Base-by-base conservation (phyloP, 2,113 vertebrate genomes). In the Melierax canorus region DNA sequence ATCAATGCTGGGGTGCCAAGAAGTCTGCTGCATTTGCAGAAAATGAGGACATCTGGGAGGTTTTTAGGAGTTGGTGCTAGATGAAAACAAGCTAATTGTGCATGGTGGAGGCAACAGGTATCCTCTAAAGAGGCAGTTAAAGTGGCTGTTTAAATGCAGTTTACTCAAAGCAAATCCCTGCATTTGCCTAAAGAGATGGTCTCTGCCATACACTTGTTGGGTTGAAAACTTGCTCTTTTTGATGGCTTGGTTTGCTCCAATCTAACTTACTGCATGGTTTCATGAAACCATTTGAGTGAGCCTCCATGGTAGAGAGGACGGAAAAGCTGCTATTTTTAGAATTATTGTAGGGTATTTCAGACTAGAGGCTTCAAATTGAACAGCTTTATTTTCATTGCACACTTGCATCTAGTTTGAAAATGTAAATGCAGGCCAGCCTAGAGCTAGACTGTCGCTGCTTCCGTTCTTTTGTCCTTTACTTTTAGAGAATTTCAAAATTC, bases 201-300 rank as follows among this genome's bases (percentile, higher is more conserved):
- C 69, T 62, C 20, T 59, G 69, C 55, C 0, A 0, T 41, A 8
- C 12, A 2, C 19, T 48, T 6, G 3, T 11, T 19, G 78, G 29
- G 16, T 15, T 9, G 26, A 43, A 48, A 58, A 32, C 17, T 24
- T 5, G 6, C 10, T 53, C 48, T 51, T 3, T 34, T 3, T 34
- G 11, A 21, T 58, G 55, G 38, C 48, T 39, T 50, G 16, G 39
- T 43, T 64, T 77, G 29, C n/a, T 46, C 72, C 66, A 36, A 38
- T 66, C 32, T 2, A 3, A 18, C 81, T 48, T 51, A 7, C 39
- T 9, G 26, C 1, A 2, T 10, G 39, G 15, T 38, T 76, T n/a
- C n/a, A 7, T n/a, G 32, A 32, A 84, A 12, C 67, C 21, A 1
- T 72, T 43, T 30, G 20, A 58, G 56, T 23, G 66, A 71, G 50